Percentiles rank a stretch among this genome's conserved stretches.
Evolutionary conservation across 2,113 vertebrate species (phyloP).

Genomic region (Cavia aperea): DNA sequence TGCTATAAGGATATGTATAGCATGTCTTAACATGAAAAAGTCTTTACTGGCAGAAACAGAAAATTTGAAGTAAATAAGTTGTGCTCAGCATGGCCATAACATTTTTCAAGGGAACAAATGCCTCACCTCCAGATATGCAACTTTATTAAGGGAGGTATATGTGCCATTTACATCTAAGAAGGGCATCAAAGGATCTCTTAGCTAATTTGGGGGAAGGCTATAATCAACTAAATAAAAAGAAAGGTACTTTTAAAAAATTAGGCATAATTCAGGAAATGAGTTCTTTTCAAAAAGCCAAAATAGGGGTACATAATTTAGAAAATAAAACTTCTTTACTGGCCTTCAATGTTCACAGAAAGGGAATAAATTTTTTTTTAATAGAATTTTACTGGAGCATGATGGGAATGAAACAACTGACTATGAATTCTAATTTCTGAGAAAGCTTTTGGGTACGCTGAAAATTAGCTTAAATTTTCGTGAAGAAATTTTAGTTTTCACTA

Average conservation of each 20-base stretch:
- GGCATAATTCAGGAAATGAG: neutral
- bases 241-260: slow-evolving; percentile 37
- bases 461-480: neutral
- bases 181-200: slow-evolving; percentile 13
- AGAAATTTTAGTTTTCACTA: neutral
- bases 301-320: slow-evolving; percentile 36
- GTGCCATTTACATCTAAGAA: slow-evolving; percentile 19
- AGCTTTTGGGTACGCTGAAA: neutral
- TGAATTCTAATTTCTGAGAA: neutral
- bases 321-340: slow-evolving; percentile 18
- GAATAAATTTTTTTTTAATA: slow-evolving; percentile 33
- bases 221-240: slow-evolving; percentile 25
- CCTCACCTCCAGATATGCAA: neutral
- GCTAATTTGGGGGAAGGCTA: slow-evolving; percentile 7
- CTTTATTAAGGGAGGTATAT: slow-evolving; percentile 33
- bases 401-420: neutral
- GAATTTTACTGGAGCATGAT: neutral
- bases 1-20: slow-evolving; percentile 11
- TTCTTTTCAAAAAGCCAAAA: slow-evolving; percentile 22
- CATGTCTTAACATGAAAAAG: slow-evolving; percentile 25
- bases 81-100: neutral
- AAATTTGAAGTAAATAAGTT: slow-evolving; percentile 32
- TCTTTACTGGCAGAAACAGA: slow-evolving; percentile 3
- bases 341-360: slow-evolving; percentile 28
- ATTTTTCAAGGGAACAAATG: neutral